Evolutionary conservation across 2,113 vertebrate species (phyloP).

Genomic region (Picathartes gymnocephalus): DNA sequence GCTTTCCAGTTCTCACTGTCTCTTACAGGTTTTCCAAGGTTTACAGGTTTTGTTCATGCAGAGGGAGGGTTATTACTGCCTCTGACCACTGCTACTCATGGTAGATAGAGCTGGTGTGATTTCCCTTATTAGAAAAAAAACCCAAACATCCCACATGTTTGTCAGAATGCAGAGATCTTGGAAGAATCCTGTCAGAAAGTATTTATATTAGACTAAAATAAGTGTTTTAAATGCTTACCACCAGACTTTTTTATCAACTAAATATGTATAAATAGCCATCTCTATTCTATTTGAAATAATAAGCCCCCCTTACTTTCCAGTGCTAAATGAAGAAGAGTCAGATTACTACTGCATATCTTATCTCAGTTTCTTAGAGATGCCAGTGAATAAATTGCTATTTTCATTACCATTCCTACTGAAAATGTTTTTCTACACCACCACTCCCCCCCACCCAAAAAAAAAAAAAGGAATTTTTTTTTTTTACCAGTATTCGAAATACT

Average conservation of each 20-base stretch:
- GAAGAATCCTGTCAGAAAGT: neutral
- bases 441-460: neutral
- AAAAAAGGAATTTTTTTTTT: neutral
- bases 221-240: neutral
- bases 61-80: neutral
- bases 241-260: neutral
- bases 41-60: neutral
- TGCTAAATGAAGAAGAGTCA: neutral
- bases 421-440: neutral
- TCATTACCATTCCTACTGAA: neutral
- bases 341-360: neutral
- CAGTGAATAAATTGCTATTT: neutral
- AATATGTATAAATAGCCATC: neutral
- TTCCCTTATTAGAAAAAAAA: neutral
- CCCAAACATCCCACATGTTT: rapidly evolving
- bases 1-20: neutral
- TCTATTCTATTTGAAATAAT: neutral
- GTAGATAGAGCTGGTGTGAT: neutral
- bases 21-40: neutral
- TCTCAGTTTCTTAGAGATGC: neutral
- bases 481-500: neutral
- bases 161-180: neutral
- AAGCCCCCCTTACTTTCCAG: neutral
- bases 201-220: neutral
- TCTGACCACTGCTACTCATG: neutral